phyloP scores from a whole-genome alignment of 35 echinoderm and acorn worm species.

The Lytechinus pictus region DNA sequence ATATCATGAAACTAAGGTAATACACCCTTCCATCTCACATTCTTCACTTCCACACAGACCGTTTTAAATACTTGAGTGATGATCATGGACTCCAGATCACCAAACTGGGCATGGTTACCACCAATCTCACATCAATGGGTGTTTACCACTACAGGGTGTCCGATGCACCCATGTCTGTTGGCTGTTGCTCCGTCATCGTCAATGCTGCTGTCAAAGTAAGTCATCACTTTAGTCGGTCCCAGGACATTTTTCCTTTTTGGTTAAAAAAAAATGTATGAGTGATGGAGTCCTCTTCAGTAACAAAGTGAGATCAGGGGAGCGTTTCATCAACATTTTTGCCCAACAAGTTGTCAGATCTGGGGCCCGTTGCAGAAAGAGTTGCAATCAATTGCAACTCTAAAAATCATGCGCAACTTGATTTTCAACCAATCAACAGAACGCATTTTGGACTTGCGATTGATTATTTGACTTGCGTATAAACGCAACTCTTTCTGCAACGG shows the following conservation, averaged over 20 bases:
- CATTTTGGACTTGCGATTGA: too few relatives aligned
- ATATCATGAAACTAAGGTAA: neutral
- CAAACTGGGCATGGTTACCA: constrained; percentile 62
- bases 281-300: neutral
- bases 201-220: constrained; percentile 67
- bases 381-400: too few relatives aligned
- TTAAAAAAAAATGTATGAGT: neutral
- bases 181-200: constrained; percentile 74
- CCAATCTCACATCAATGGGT: constrained; percentile 62
- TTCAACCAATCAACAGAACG: too few relatives aligned
- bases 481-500: too few relatives aligned
- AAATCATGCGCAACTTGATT: too few relatives aligned
- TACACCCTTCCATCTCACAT: neutral
- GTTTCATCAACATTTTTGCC: too few relatives aligned
- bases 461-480: too few relatives aligned
- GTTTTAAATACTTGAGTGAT: constrained; percentile 53
- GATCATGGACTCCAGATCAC: constrained; percentile 49
- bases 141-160: constrained; percentile 79
- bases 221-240: neutral
- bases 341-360: too few relatives aligned
- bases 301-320: too few relatives aligned
- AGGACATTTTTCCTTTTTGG: neutral
- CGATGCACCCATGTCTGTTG: constrained; percentile 68
- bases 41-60: constrained; percentile 51
- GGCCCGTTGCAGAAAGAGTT: too few relatives aligned